A percentile compares a stretch with the other conserved stretches of the same genome.
These are phyloP conservation scores for Cochlearius cochlearius DNA, from an alignment of 2,113 vertebrate genomes.

Conservation along the genomic window DNA sequence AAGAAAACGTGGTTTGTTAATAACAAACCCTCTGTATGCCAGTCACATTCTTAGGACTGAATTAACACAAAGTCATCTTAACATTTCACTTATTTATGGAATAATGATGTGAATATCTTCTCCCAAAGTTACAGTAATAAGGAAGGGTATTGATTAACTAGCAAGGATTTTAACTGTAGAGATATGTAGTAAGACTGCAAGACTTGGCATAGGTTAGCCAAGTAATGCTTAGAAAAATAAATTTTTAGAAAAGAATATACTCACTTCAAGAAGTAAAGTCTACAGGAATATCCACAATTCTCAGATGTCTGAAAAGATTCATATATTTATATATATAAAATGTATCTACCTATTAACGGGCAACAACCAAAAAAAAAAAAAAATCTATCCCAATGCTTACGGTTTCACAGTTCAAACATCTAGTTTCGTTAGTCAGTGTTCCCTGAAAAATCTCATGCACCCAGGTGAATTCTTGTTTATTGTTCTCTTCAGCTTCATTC, in stretches of 20 bases:
- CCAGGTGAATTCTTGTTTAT: constrained; percentile 93
- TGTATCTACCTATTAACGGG: constrained; percentile 11
- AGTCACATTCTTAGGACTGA: background rate
- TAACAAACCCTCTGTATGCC: background rate
- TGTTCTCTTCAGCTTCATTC: constrained; percentile 83
- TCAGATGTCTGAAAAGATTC: constrained; percentile 58
- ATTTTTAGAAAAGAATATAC: constrained; percentile 55
- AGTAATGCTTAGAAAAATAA: constrained; percentile 20
- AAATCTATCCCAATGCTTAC: constrained; percentile 72
- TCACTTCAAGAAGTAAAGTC: constrained; percentile 57
- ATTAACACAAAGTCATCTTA: background rate
- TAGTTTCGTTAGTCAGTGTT: constrained; percentile 97
- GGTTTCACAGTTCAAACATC: constrained; percentile 99
- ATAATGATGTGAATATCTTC: background rate
- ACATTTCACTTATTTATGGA: background rate
- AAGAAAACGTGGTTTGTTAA: background rate
- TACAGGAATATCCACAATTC: constrained; percentile 62
- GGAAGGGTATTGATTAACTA: background rate
- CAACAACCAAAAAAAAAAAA: background rate
- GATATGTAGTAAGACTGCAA: background rate
- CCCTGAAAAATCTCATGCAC: constrained; percentile 99
- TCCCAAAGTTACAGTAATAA: background rate
- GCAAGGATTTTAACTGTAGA: background rate
- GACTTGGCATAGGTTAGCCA: constrained; percentile 14
- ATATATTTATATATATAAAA: constrained; percentile 19